Base-by-base conservation (phyloP, 2,888 invertebrate species). In the Synanthedon andrenaeformis region DNA sequence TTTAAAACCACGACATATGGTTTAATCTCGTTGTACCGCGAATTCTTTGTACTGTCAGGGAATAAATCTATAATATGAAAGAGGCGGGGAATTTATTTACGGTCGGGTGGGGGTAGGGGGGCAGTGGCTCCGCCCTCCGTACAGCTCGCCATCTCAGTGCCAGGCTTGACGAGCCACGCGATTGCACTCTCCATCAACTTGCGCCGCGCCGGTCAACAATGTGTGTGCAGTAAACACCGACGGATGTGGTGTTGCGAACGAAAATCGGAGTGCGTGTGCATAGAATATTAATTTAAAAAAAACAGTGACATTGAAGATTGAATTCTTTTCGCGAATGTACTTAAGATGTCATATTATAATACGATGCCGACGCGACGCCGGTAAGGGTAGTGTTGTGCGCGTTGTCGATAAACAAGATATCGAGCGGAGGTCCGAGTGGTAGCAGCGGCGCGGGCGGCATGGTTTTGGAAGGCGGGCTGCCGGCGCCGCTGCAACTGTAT, bases 401-500 rank as follows among this genome's bases (percentile, higher is more conserved):
- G 61, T 65, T 61, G 67, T 70, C 72, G 73, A 64, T 65, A 65
- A 69, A 55, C 79, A 79, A 77, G 71, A 82, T 82, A 80, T 75
- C 81, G 72, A 41, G 49, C 12, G 53, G 53, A 45, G 52, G 48
- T 14, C 42, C 53, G 45, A 71, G 72, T 57, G 73, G 69, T 56
- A 65, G 67, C 67, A 70, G 71, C 65, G 35, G 35, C 35, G 66
- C 67, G 68, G 66, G 74, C 71, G 74, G 78, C 66, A 91, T 92
- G 92, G 91, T 92, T 82, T 80, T 91, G 74, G 92, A 91, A 73
- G 88, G 82, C 77, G 91, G 91, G 65, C 78, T 92, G 82, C 92
- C 92, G 82, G 90, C 92, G 75, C 91, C 91, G 70, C 81, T 92
- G 77, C 91, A 92, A 72, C 82, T 92, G 64, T 92, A 92, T 75